A percentile compares a stretch with the other conserved stretches of the same genome.
Evolutionary conservation across 2,888 invertebrate species (phyloP).

Genomic region (Atethmia centrago): DNA sequence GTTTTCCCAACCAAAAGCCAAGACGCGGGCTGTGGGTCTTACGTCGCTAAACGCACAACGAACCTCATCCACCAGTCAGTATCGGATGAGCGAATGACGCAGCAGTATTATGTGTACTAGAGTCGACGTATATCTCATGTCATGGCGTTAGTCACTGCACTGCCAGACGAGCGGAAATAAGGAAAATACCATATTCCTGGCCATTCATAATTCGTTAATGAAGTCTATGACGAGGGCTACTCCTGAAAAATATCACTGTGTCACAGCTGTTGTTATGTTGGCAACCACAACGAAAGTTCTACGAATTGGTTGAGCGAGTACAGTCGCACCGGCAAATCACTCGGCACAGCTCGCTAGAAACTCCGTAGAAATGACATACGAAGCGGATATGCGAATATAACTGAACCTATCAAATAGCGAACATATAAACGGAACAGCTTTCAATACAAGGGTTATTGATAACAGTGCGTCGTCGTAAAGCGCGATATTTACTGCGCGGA

Average conservation of each 20-base stretch:
- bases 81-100: conserved; percentile 58
- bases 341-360: conserved; percentile 43
- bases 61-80: conserved; percentile 55
- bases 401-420: conserved; percentile 63
- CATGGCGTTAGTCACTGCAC: conserved; percentile 58
- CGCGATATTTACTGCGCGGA: conserved; percentile 82
- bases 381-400: conserved; percentile 65
- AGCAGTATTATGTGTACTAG: conserved; percentile 36
- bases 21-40: conserved; percentile 27
- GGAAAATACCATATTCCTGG: conserved; percentile 60
- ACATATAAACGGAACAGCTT: conserved; percentile 74
- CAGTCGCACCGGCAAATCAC: conserved; percentile 42
- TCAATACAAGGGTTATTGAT: conserved; percentile 82
- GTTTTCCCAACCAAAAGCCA: conserved; percentile 41
- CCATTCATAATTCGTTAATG: conserved; percentile 35
- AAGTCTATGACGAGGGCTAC: conserved; percentile 7
- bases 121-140: conserved; percentile 58
- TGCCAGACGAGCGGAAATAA: conserved; percentile 62
- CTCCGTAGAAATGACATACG: conserved; percentile 54
- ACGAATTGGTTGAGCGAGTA: conserved; percentile 19
- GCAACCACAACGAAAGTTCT: conserved; percentile 37
- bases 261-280: conserved; percentile 47
- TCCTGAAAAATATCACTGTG: conserved; percentile 41
- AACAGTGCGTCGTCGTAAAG: conserved; percentile 80
- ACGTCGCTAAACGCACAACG: conserved; percentile 41